phyloP scores from a whole-genome alignment of 1,140 invertebrate species.

The Magallana angulata region DNA sequence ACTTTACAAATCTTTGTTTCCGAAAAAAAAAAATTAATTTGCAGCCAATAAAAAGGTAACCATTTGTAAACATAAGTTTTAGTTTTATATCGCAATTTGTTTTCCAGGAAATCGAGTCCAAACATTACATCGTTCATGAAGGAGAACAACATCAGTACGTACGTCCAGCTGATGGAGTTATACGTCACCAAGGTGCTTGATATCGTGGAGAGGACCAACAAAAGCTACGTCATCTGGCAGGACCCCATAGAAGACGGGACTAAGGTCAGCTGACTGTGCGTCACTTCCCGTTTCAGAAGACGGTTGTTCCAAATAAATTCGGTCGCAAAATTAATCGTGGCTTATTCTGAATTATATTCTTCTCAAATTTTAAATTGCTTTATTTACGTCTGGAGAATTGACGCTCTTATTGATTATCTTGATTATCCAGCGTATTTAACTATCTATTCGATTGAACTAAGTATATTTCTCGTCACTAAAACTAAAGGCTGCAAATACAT shows the following conservation, averaged over 20 bases:
- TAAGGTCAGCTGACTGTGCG: constrained; percentile 67
- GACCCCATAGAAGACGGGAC: constrained; percentile 92
- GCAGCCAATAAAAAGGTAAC: too few species aligned
- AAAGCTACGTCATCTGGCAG: constrained; percentile 91
- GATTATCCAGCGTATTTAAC: too few species aligned
- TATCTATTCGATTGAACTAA: too few species aligned
- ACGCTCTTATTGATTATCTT: too few species aligned
- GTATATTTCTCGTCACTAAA: too few species aligned
- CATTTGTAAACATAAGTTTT: too few species aligned
- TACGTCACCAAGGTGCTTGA: constrained; percentile 84
- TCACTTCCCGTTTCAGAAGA: neutral
- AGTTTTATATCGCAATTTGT: neutral
- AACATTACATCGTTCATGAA: constrained; percentile 87
- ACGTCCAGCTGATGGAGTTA: constrained; percentile 83
- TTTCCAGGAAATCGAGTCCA: constrained; percentile 87
- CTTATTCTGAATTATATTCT: too few species aligned
- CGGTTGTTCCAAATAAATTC: neutral
- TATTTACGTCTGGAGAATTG: too few species aligned
- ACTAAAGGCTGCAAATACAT: too few species aligned
- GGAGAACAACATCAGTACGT: constrained; percentile 77
- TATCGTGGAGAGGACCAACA: constrained; percentile 75
- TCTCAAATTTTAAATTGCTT: too few species aligned
- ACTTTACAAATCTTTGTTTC: too few species aligned
- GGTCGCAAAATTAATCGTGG: neutral
- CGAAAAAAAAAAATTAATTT: too few species aligned